A percentile compares a stretch with the other conserved stretches of the same genome.
Evolutionary conservation across 2,797 vertebrate species (phyloP).

Genomic region (Lepilemur ruficaudatus): DNA sequence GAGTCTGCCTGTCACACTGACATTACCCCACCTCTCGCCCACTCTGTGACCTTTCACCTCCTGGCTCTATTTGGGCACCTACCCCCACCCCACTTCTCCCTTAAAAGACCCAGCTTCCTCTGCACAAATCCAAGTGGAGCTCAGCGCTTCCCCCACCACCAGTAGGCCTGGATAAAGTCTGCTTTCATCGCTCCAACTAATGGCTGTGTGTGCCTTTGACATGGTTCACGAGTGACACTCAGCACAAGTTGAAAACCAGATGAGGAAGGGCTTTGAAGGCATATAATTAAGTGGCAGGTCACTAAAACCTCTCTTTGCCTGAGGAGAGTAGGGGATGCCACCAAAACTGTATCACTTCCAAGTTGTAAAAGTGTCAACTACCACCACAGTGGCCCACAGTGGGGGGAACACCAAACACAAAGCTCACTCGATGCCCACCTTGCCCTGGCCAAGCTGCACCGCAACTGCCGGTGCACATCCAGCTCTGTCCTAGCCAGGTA

Average conservation of each 20-base stretch:
- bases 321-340: background rate
- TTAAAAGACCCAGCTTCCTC: background rate
- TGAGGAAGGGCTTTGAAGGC: background rate
- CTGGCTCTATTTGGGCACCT: background rate
- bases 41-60: background rate
- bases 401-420: background rate
- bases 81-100: background rate
- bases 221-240: background rate
- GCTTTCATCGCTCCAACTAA: background rate
- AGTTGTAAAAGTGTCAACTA: background rate
- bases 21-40: background rate
- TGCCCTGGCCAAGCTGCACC: background rate
- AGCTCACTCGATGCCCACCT: background rate
- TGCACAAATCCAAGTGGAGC: background rate
- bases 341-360: background rate
- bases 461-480: background rate
- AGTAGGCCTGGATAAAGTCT: background rate
- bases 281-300: background rate
- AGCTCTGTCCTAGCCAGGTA: background rate
- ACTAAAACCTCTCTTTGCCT: background rate
- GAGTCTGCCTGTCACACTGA: background rate
- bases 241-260: background rate
- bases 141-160: background rate
- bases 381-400: background rate
- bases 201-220: background rate